Percentiles rank a stretch among this genome's conserved stretches.
phyloP scores from a whole-genome alignment of 2,113 vertebrate species.

The Litocranius walleri region DNA sequence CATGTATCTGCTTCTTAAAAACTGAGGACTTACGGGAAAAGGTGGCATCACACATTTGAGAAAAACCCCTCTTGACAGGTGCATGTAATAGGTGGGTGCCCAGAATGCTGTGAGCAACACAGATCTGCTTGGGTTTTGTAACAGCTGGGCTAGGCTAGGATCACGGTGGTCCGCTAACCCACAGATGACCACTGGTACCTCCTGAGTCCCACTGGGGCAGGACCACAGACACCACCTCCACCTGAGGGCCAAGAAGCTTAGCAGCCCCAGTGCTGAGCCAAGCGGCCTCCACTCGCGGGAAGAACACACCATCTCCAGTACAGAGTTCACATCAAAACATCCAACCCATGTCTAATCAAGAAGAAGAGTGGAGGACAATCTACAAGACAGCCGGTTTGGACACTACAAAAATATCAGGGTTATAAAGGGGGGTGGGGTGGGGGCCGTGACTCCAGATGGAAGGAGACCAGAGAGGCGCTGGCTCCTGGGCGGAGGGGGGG shows the following conservation, averaged over 20 bases:
- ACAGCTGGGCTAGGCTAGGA: not conserved
- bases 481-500: too few species aligned
- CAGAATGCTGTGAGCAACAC: accelerated
- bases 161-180: accelerated
- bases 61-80: not conserved
- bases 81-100: not conserved
- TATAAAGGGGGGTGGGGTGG: accelerated
- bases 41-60: not conserved
- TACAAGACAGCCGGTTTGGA: too few species aligned
- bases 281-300: accelerated
- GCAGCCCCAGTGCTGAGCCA: not conserved
- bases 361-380: not conserved
- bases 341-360: accelerated
- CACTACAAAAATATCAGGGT: accelerated
- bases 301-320: accelerated
- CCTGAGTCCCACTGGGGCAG: not conserved
- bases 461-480: not conserved
- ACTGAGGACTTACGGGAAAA: not conserved
- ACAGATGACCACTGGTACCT: not conserved
- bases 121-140: accelerated
- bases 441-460: accelerated
- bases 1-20: not conserved
- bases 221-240: not conserved
- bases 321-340: accelerated
- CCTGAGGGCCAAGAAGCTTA: not conserved